Conservation (phyloP, 2,113 vertebrate genomes). For the Megaptera novaeangliae region DNA sequence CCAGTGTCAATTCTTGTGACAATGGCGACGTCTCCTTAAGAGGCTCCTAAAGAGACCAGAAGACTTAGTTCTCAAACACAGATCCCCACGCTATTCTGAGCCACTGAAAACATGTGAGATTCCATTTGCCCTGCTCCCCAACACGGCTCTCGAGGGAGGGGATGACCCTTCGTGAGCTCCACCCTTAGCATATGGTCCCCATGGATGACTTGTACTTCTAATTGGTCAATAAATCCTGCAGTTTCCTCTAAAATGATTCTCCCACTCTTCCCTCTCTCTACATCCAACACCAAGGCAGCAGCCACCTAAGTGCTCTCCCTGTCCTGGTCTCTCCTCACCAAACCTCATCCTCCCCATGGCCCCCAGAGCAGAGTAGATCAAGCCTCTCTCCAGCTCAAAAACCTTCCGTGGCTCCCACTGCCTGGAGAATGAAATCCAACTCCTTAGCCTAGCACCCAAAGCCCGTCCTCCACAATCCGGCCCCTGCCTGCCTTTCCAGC, state of each 20-base stretch:
- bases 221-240: background rate
- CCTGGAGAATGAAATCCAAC: background rate
- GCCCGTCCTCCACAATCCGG: background rate
- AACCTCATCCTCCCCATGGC: background rate
- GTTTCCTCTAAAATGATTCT: background rate
- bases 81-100: background rate
- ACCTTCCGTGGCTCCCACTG: background rate
- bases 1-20: background rate
- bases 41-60: background rate
- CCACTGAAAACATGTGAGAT: background rate
- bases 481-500: background rate
- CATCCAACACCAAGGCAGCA: background rate
- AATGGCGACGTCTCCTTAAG: background rate
- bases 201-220: background rate
- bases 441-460: background rate
- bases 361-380: background rate
- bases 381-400: background rate
- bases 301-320: background rate
- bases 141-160: background rate
- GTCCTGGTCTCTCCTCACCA: background rate
- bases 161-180: background rate
- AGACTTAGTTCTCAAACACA: background rate
- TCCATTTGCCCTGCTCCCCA: background rate
- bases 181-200: background rate
- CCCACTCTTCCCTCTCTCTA: background rate